Percentiles rank a stretch among this genome's conserved stretches.
These are phyloP conservation scores for Meteorus colon DNA, from an alignment of 2,888 invertebrate species.

Conservation along the genomic window DNA sequence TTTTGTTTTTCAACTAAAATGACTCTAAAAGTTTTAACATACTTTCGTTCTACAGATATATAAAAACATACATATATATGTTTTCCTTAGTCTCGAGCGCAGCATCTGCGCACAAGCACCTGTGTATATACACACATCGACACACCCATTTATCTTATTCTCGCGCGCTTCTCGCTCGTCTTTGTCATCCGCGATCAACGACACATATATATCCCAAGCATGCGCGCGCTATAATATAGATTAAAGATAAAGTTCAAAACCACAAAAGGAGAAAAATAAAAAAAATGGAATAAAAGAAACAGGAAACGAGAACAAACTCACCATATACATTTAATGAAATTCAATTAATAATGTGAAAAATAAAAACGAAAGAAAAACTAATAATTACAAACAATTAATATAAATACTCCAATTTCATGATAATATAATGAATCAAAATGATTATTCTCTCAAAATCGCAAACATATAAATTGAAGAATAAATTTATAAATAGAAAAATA, in stretches of 20 bases:
- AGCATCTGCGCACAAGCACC: conserved; percentile 71
- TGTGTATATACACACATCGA: conserved; percentile 68
- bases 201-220: conserved; percentile 23
- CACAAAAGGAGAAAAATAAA: neutral
- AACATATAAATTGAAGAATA: neutral
- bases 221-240: conserved; percentile 35
- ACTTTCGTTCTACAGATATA: neutral
- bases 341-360: neutral
- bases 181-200: conserved; percentile 60
- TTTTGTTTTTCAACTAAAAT: neutral
- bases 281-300: neutral
- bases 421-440: neutral
- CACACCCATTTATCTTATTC: conserved; percentile 41
- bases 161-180: conserved; percentile 54
- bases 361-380: neutral
- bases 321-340: neutral
- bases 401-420: neutral
- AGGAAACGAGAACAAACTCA: neutral
- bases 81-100: conserved; percentile 56
- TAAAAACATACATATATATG: conserved; percentile 2
- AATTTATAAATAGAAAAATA: neutral
- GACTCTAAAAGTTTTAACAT: neutral
- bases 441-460: neutral
- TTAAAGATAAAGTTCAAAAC: conserved; percentile 18
- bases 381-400: neutral